Conservation (phyloP, 2,888 invertebrate genomes). For the Phymatocera aterrima region DNA sequence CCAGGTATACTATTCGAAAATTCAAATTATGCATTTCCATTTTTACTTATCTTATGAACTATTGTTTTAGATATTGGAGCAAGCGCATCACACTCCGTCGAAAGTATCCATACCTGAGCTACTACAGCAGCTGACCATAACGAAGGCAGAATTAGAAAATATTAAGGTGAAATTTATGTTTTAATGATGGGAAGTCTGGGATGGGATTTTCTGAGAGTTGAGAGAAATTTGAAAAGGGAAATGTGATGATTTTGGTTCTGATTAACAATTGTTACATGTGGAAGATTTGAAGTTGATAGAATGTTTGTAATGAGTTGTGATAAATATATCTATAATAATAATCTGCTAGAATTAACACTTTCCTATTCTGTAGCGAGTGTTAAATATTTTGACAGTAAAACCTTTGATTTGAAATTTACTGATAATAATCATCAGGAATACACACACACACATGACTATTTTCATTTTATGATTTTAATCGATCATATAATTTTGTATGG, state of each 20-base stretch:
- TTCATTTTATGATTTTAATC: not conserved
- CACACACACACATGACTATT: not conserved
- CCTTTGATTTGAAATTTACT: not conserved
- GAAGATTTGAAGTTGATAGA: conserved; percentile 14
- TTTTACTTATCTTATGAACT: conserved; percentile 13
- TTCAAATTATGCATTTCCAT: not conserved
- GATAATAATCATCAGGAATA: not conserved
- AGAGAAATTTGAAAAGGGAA: not conserved
- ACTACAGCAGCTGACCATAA: conserved; percentile 88
- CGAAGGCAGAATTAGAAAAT: conserved; percentile 91
- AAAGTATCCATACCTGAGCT: conserved; percentile 89
- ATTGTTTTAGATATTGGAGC: conserved; percentile 61
- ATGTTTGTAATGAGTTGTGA: conserved; percentile 22
- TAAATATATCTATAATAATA: conserved; percentile 47
- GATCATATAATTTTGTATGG: not conserved
- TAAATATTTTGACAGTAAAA: conserved; percentile 30
- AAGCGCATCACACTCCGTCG: conserved; percentile 78
- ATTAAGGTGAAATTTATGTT: conserved; percentile 82
- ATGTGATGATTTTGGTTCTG: conserved; percentile 33
- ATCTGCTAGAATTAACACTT: conserved; percentile 26
- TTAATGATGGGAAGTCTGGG: too few species aligned
- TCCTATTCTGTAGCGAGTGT: conserved; percentile 9
- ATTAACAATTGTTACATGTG: not conserved
- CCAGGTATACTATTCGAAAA: conserved; percentile 77
- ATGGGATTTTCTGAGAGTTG: not conserved